phyloP scores from a whole-genome alignment of 2,888 invertebrate species.

The Ariolimax columbianus region DNA sequence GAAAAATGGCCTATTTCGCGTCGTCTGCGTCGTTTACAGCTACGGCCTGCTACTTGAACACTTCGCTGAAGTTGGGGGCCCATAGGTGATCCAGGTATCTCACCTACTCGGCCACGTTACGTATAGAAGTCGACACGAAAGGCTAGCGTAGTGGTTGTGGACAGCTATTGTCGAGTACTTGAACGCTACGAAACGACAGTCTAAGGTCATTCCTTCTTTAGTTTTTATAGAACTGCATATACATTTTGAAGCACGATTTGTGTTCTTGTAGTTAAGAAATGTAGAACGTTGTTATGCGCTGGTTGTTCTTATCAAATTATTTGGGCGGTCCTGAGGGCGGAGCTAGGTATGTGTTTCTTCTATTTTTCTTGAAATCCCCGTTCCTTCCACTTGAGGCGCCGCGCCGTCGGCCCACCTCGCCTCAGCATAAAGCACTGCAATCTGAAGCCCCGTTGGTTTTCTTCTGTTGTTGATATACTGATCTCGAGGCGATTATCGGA shows the following conservation, averaged over 20 bases:
- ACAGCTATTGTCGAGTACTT: no score
- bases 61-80: no score
- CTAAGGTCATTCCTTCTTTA: no score
- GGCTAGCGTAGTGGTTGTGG: no score
- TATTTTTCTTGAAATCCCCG: neutral
- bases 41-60: neutral
- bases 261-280: no score
- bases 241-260: no score
- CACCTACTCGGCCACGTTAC: neutral
- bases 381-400: conserved; percentile 47
- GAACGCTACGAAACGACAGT: no score
- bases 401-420: conserved; percentile 34
- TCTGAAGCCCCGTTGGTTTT: conserved; percentile 6
- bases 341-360: neutral
- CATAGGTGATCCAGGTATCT: neutral
- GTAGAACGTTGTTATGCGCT: no score
- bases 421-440: conserved; percentile 43
- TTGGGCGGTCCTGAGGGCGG: conserved; percentile 42
- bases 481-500: neutral
- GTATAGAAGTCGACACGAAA: neutral
- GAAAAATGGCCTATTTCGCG: neutral
- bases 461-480: neutral
- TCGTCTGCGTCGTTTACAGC: neutral
- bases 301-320: no score
- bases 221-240: no score